Evolutionary conservation across 2,113 vertebrate species (phyloP).

Genomic region (Tinamus guttatus): DNA sequence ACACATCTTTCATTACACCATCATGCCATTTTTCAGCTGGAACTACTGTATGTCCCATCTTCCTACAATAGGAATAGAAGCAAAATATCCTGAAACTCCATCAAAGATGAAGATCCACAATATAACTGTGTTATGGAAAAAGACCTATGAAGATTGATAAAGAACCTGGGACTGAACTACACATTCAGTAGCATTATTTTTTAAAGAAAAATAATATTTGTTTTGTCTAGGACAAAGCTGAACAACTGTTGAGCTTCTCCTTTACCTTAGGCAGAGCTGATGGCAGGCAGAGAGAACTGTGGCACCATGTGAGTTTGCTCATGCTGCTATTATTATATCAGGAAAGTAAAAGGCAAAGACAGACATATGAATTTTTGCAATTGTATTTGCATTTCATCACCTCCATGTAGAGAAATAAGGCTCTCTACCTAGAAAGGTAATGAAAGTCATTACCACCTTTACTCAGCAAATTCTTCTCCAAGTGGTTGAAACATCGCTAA

Average conservation of each 20-base stretch:
- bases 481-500: not conserved
- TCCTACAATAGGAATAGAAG: not conserved
- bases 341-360: not conserved
- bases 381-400: not conserved
- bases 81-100: not conserved
- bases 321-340: not conserved
- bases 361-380: not conserved
- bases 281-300: not conserved
- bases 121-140: not conserved
- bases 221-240: not conserved
- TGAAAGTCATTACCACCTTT: not conserved
- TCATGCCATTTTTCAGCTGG: not conserved
- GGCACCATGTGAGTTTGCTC: not conserved
- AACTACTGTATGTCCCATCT: not conserved
- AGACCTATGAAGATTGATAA: not conserved
- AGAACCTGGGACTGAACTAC: not conserved
- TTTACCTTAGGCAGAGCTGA: not conserved
- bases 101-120: not conserved
- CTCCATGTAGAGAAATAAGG: not conserved
- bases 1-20: not conserved
- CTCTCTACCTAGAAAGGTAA: not conserved
- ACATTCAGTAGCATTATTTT: not conserved
- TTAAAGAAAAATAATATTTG: not conserved
- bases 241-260: not conserved
- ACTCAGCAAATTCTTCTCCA: not conserved